Conservation (phyloP, 2,797 vertebrate species). For the Percopsis omiscomaycus region DNA sequence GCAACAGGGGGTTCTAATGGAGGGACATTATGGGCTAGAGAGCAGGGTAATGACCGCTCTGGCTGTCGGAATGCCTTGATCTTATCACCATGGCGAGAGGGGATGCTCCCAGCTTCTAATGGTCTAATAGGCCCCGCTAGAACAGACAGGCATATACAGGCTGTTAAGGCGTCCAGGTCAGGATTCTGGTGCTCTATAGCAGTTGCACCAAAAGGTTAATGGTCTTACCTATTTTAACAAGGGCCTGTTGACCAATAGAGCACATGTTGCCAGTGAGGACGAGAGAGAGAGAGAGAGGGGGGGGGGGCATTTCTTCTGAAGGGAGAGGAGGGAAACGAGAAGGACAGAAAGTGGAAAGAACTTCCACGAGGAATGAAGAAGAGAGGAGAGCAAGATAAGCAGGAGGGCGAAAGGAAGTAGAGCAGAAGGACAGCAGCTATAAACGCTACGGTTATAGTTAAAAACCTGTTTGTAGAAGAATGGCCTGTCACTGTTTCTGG, state of each 20-base stretch:
- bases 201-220: slow-evolving; percentile 1
- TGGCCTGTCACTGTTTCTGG: slow-evolving; percentile 55
- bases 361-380: slow-evolving; percentile 19
- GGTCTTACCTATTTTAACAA: not conserved
- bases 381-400: slow-evolving; percentile 6
- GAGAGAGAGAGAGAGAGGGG: not conserved
- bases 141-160: too few relatives aligned
- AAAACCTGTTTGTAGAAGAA: slow-evolving; percentile 56
- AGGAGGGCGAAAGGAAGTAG: too few relatives aligned
- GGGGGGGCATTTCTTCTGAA: not conserved
- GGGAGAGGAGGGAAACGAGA: not conserved
- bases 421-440: slow-evolving; percentile 35
- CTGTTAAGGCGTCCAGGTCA: too few relatives aligned
- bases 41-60: slow-evolving; percentile 74
- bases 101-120: slow-evolving; percentile 75
- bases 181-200: not conserved
- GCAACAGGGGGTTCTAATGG: slow-evolving; percentile 70
- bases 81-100: slow-evolving; percentile 73
- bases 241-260: slow-evolving; percentile 6
- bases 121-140: slow-evolving; percentile 58
- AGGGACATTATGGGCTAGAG: slow-evolving; percentile 72
- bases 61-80: slow-evolving; percentile 77
- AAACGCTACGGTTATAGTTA: slow-evolving; percentile 30
- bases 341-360: slow-evolving; percentile 25
- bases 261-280: slow-evolving; percentile 2